These are phyloP conservation scores for Notarius lentiginosus DNA, from an alignment of 2,113 vertebrate species.

Conservation along the genomic window DNA sequence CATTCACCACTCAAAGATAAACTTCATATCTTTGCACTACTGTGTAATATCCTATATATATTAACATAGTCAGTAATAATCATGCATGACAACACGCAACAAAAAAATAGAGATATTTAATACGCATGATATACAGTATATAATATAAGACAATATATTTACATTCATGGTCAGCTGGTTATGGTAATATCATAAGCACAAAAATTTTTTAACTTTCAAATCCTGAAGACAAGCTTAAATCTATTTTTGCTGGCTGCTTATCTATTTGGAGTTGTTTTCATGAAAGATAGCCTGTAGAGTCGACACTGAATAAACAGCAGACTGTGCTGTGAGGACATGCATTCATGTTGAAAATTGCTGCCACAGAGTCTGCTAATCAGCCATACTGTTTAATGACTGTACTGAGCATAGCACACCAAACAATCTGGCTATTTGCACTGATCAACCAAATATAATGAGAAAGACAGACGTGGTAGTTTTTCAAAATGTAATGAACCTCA, in stretches of 20 bases:
- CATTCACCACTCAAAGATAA: too few species aligned
- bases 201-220: not conserved
- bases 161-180: not conserved
- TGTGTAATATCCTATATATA: too few species aligned
- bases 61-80: not conserved
- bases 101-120: not conserved
- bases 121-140: not conserved
- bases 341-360: conserved; percentile 18
- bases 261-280: not conserved
- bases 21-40: too few species aligned
- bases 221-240: not conserved
- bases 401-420: conserved; percentile 2
- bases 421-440: conserved; percentile 20
- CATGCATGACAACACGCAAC: not conserved
- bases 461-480: not conserved
- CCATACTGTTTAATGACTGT: conserved; percentile 35
- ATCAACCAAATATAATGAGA: not conserved
- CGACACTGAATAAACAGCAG: not conserved
- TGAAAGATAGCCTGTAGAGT: not conserved
- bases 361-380: conserved; percentile 26
- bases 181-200: not conserved
- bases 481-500: not conserved
- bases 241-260: not conserved
- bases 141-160: not conserved
- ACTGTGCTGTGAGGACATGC: not conserved